Evolutionary conservation across 2,113 vertebrate genomes (phyloP).

Genomic region (Pygoscelis antarcticus): DNA sequence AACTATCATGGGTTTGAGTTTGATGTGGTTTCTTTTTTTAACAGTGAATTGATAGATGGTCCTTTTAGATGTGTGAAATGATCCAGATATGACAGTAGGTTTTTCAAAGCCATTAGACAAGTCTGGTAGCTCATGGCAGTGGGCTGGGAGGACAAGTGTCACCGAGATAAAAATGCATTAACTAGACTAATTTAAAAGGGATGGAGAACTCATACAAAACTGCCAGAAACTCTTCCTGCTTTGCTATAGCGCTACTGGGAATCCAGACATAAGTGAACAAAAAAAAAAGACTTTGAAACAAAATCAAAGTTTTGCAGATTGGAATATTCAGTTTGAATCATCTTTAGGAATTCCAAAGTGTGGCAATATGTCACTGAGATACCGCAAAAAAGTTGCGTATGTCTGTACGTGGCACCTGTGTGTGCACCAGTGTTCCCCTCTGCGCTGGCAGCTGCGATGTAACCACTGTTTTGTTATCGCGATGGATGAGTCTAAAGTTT

Average conservation of each 20-base stretch:
- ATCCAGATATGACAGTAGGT: not conserved
- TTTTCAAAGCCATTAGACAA: slow-evolving; percentile 36
- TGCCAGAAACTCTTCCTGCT: not conserved
- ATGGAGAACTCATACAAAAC: not conserved
- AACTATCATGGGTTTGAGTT: not conserved
- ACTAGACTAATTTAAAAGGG: not conserved
- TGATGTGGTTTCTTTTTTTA: not conserved
- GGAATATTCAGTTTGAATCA: not conserved
- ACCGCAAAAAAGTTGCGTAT: not conserved
- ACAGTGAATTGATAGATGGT: not conserved
- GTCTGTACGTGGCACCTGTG: not conserved
- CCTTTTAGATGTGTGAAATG: not conserved
- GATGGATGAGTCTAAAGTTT: not conserved
- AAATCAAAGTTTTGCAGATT: not conserved
- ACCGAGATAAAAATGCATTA: slow-evolving; percentile 16
- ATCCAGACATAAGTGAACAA: not conserved
- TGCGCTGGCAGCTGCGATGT: not conserved
- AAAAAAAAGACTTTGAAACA: not conserved
- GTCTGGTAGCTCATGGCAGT: not conserved
- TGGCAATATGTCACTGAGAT: not conserved
- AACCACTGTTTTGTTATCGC: not conserved
- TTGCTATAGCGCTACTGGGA: not conserved
- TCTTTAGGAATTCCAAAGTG: not conserved
- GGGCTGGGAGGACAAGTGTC: not conserved
- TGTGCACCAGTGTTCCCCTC: not conserved